Evolutionary conservation across 2,113 vertebrate genomes (phyloP).

Genomic region (Channa maculata): DNA sequence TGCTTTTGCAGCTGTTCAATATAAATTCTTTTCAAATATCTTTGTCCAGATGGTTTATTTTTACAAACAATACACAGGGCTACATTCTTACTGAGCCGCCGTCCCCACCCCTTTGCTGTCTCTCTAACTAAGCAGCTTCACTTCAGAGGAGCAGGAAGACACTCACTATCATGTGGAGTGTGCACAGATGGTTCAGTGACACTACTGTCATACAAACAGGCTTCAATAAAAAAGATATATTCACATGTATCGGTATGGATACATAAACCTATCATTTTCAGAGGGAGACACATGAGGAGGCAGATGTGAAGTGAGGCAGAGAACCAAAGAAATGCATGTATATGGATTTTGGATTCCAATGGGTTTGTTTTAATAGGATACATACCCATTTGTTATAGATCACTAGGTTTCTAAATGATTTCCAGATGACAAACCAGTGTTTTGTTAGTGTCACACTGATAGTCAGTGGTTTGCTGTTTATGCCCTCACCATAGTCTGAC

Average conservation of each 20-base stretch:
- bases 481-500: constrained; percentile 83
- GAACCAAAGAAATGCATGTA: constrained; percentile 44
- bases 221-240: constrained; percentile 81
- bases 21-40: constrained; percentile 96
- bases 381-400: constrained; percentile 86
- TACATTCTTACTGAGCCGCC: constrained; percentile 87
- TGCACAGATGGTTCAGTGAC: constrained; percentile 91
- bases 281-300: constrained; percentile 38
- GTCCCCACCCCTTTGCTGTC: constrained; percentile 81
- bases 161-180: constrained; percentile 65
- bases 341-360: constrained; percentile 67
- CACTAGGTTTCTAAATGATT: constrained; percentile 87
- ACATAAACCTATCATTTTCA: constrained; percentile 77
- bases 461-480: constrained; percentile 86
- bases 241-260: constrained; percentile 78
- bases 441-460: constrained; percentile 86
- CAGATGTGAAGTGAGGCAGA: constrained; percentile 68
- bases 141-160: constrained; percentile 73
- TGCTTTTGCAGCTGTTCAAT: constrained; percentile 98
- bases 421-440: constrained; percentile 90
- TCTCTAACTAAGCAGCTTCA: constrained; percentile 80
- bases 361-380: constrained; percentile 77
- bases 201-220: constrained; percentile 86
- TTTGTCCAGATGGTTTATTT: constrained; percentile 97
- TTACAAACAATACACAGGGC: constrained; percentile 97